These are phyloP conservation scores for Harlomillsia oculata DNA, from an alignment of 1,140 invertebrate genomes.

Conservation along the genomic window DNA sequence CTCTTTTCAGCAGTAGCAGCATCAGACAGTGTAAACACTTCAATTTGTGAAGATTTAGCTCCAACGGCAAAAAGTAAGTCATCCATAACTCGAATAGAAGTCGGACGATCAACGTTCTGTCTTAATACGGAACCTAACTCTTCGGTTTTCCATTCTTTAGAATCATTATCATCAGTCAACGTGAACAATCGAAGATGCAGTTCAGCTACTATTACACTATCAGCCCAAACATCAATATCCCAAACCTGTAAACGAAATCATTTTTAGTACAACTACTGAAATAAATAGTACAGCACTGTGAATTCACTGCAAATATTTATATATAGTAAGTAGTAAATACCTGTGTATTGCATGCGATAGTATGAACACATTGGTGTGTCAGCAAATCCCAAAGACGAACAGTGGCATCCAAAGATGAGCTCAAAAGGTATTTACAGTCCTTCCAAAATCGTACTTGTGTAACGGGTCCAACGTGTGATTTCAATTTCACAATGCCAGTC, in stretches of 20 bases:
- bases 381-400: constrained; percentile 97
- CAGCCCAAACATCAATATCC: constrained; percentile 26
- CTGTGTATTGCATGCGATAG: constrained; percentile 46
- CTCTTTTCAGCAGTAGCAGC: constrained; percentile 60
- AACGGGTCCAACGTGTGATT: constrained; percentile 85
- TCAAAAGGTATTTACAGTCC: constrained; percentile 63
- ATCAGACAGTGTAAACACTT: constrained; percentile 70
- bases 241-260: constrained; percentile 19
- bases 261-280: neutral
- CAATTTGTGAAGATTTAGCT: constrained; percentile 45
- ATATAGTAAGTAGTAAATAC: constrained; percentile 42
- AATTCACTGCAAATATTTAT: too few relatives aligned
- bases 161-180: constrained; percentile 6
- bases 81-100: constrained; percentile 10
- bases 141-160: constrained; percentile 13
- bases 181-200: constrained; percentile 13
- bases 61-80: constrained; percentile 12
- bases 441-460: constrained; percentile 76
- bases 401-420: constrained; percentile 85
- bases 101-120: constrained; percentile 15
- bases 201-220: constrained; percentile 27
- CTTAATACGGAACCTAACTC: constrained; percentile 26
- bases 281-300: neutral
- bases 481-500: constrained; percentile 73
- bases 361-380: constrained; percentile 91